Evolutionary conservation across 1,140 invertebrate species (phyloP).

Genomic region (Andrena cerasifolii): DNA sequence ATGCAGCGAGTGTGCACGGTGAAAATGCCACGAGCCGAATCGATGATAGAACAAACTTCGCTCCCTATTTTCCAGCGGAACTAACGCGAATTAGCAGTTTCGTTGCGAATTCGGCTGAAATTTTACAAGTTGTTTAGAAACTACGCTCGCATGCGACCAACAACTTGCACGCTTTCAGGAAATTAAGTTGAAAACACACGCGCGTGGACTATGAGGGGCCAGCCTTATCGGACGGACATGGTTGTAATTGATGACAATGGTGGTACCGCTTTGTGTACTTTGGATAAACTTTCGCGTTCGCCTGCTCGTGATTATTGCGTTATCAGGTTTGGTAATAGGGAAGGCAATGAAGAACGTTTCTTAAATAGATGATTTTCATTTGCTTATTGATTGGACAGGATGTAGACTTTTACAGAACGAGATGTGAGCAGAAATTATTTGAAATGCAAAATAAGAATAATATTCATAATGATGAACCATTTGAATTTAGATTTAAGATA

Average conservation of each 20-base stretch:
- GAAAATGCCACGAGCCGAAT: constrained; percentile 4
- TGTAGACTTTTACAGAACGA: too few species aligned
- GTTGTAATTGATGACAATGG: constrained; percentile 5
- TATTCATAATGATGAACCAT: too few species aligned
- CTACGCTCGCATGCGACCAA: constrained; percentile 47
- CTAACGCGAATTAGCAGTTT: constrained; percentile 51
- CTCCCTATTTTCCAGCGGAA: constrained; percentile 23
- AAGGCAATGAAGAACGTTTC: not conserved
- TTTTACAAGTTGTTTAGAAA: constrained; percentile 46
- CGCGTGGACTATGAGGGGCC: not conserved
- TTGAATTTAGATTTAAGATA: too few species aligned
- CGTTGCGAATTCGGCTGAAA: constrained; percentile 25
- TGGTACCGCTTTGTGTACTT: not conserved
- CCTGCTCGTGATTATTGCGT: too few species aligned
- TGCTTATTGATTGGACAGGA: too few species aligned
- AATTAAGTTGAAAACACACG: constrained; percentile 47
- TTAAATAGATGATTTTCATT: too few species aligned
- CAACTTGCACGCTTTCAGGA: constrained; percentile 36
- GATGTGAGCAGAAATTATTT: too few species aligned
- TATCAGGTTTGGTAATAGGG: too few species aligned
- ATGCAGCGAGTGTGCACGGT: not conserved
- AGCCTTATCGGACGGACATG: constrained; percentile 4
- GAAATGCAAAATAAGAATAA: too few species aligned
- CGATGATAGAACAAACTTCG: constrained; percentile 28
- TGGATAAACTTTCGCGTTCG: not conserved